Evolutionary conservation across 2,113 vertebrate species (phyloP).

Genomic region (Eulemur macaco): DNA sequence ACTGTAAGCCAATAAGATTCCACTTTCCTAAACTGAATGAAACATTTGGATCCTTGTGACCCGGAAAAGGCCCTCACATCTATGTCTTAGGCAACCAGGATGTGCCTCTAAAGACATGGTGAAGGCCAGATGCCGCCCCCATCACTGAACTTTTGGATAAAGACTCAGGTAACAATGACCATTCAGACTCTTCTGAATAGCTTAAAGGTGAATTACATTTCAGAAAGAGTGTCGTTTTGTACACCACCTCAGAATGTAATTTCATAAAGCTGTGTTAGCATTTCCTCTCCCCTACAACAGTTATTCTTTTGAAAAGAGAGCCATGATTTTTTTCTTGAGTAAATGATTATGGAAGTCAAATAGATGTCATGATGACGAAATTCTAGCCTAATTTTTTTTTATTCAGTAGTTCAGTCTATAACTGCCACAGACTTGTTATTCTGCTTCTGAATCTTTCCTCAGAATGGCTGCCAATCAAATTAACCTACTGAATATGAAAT

Average conservation of each 20-base stretch:
- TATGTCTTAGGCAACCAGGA: conserved; percentile 26
- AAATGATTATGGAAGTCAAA: conserved; percentile 61
- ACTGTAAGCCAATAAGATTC: background rate
- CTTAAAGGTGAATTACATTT: conserved; percentile 5
- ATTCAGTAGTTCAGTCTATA: conserved; percentile 58
- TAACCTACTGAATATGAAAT: conserved; percentile 50
- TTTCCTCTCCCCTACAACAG: conserved; percentile 25
- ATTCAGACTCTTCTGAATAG: background rate
- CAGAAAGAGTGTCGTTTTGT: background rate
- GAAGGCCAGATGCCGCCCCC: background rate
- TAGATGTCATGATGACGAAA: conserved; percentile 51
- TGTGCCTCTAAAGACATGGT: background rate
- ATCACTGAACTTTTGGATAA: conserved; percentile 59
- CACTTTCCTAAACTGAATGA: conserved; percentile 16
- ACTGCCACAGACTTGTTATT: conserved; percentile 47
- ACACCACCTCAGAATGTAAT: background rate
- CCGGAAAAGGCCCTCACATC: background rate
- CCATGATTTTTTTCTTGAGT: background rate
- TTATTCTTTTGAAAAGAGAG: conserved; percentile 23
- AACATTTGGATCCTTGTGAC: background rate
- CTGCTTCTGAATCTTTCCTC: conserved; percentile 34
- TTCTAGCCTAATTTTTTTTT: conserved; percentile 49
- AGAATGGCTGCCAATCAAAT: conserved; percentile 60
- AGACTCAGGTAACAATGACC: background rate
- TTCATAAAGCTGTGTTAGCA: conserved; percentile 35